These are phyloP conservation scores for Lepus timidus DNA, from an alignment of 2,113 vertebrate genomes.

Conservation along the genomic window DNA sequence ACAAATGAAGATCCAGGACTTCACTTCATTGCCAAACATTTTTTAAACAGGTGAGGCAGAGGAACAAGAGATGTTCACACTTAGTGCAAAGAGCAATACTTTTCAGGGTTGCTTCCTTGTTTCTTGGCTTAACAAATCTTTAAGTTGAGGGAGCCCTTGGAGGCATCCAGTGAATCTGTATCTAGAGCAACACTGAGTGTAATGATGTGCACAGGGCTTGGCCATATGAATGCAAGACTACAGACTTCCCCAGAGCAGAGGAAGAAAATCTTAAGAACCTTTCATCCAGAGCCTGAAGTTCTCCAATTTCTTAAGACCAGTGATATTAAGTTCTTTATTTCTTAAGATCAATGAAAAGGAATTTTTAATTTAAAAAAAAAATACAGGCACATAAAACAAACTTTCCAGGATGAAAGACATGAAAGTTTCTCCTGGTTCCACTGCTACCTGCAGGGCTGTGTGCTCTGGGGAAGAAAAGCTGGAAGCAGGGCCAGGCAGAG, in stretches of 20 bases:
- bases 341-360: conserved; percentile 45
- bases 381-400: conserved; percentile 49
- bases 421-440: background rate
- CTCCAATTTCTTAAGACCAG: background rate
- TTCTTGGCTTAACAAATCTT: background rate
- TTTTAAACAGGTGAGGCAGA: conserved; percentile 21
- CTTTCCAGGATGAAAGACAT: conserved; percentile 48
- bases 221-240: background rate
- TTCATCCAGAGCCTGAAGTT: conserved; percentile 28
- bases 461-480: background rate
- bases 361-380: conserved; percentile 65
- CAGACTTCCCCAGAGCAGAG: background rate
- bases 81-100: background rate
- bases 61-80: background rate
- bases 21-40: background rate
- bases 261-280: conserved; percentile 1
- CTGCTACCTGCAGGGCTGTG: background rate
- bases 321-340: background rate
- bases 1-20: conserved; percentile 38
- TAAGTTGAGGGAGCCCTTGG: background rate
- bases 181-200: background rate
- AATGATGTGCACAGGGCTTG: background rate
- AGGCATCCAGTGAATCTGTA: background rate
- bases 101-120: background rate
- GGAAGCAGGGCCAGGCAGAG: background rate